A percentile compares a stretch with the other conserved stretches of the same genome.
Evolutionary conservation across 2,113 vertebrate species (phyloP).

Genomic region (Myotis yumanensis): DNA sequence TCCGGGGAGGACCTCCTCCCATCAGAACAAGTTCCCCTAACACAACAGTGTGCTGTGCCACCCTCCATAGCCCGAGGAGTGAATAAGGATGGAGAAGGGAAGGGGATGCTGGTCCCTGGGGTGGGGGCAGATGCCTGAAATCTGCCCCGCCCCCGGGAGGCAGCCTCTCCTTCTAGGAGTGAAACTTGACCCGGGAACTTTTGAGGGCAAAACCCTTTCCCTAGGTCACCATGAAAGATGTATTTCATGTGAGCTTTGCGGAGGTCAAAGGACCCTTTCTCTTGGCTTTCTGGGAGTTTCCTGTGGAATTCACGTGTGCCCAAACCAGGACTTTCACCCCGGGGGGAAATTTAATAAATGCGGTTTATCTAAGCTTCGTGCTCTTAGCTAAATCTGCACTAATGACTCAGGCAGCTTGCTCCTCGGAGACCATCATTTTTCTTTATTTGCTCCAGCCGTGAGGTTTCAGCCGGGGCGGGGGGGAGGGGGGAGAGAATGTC

Average conservation of each 20-base stretch:
- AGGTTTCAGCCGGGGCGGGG: background rate
- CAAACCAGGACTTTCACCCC: constrained; percentile 42
- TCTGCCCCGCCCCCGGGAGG: background rate
- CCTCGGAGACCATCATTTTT: constrained; percentile 63
- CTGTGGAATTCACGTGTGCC: constrained; percentile 69
- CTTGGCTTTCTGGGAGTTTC: constrained; percentile 72
- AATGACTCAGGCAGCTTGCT: constrained; percentile 44
- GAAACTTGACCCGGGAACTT: constrained; percentile 72
- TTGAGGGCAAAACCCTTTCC: constrained; percentile 63
- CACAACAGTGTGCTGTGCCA: background rate
- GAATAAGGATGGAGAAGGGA: background rate
- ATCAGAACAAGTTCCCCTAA: background rate
- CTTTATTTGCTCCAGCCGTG: constrained; percentile 62
- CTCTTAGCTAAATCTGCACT: constrained; percentile 49
- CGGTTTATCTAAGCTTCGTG: constrained; percentile 68
- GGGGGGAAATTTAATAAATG: constrained; percentile 65
- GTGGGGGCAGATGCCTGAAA: background rate
- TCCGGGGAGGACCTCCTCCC: background rate
- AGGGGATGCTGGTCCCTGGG: background rate
- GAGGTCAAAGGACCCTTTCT: constrained; percentile 59
- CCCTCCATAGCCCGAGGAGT: background rate
- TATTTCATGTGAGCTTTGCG: constrained; percentile 74
- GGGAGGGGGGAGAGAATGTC: constrained; percentile 27
- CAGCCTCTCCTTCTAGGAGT: constrained; percentile 44
- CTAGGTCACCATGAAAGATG: constrained; percentile 79